A percentile compares a stretch with the other conserved stretches of the same genome.
Evolutionary conservation across 2,888 invertebrate species (phyloP).

Genomic region (Steinernema hermaphroditum): DNA sequence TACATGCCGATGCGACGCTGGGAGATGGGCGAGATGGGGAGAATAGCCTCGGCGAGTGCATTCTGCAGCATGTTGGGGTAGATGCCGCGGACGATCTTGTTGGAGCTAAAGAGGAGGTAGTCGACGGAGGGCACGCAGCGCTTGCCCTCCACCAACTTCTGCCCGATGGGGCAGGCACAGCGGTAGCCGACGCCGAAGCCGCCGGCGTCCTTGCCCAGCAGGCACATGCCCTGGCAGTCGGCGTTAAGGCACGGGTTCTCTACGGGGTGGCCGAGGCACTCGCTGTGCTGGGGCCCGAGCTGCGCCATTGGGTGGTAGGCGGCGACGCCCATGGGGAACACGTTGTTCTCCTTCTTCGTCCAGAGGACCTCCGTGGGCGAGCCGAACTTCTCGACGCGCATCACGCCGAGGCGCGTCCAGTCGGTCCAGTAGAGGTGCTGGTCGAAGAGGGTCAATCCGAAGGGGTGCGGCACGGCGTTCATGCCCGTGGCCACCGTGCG

Average conservation of each 20-base stretch:
- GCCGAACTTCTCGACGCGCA: conserved; percentile 65
- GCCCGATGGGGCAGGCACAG: conserved; percentile 91
- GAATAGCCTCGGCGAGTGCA: conserved; percentile 90
- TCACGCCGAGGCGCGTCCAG: conserved; percentile 73
- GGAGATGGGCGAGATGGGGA: conserved; percentile 82
- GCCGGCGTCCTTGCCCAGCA: conserved; percentile 77
- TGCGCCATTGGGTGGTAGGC: conserved; percentile 64
- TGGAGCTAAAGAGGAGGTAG: conserved; percentile 65
- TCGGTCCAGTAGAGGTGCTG: conserved; percentile 93
- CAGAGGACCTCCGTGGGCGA: conserved; percentile 57
- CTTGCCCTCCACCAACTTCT: conserved; percentile 63
- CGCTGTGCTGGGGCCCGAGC: conserved; percentile 58
- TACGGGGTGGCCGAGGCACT: conserved; percentile 59
- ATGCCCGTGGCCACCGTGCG: conserved; percentile 58
- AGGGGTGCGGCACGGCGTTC: conserved; percentile 85
- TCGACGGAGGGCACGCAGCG: conserved; percentile 62
- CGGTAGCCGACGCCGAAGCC: conserved; percentile 71
- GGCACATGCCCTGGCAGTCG: conserved; percentile 78
- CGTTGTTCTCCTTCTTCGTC: conserved; percentile 62
- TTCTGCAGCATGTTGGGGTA: conserved; percentile 76
- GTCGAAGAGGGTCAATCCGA: conserved; percentile 89
- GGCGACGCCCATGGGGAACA: conserved; percentile 66
- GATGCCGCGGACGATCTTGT: conserved; percentile 86
- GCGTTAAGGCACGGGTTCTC: conserved; percentile 63
- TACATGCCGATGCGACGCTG: conserved; percentile 93